Conservation (phyloP, 2,888 invertebrate genomes). For the Empis stercorea region DNA sequence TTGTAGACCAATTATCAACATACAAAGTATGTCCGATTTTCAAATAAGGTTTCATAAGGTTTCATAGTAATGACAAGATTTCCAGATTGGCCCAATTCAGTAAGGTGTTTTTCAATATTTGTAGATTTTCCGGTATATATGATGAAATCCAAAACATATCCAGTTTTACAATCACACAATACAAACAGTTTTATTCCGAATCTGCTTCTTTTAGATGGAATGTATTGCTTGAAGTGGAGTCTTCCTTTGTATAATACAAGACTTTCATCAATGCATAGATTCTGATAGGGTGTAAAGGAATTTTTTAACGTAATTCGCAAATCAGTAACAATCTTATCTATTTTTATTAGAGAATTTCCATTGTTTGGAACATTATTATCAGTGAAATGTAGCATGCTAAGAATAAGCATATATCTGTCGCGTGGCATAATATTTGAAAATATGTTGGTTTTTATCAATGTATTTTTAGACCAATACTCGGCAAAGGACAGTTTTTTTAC, state of each 20-base stretch:
- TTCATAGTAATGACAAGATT: not conserved
- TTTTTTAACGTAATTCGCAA: not conserved
- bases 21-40: not conserved
- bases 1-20: conserved; percentile 1
- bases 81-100: not conserved
- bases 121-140: not conserved
- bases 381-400: not conserved
- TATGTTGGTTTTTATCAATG: not conserved
- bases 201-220: not conserved
- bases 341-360: not conserved
- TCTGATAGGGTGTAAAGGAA: not conserved
- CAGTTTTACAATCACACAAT: not conserved
- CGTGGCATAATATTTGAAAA: not conserved
- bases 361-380: not conserved
- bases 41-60: not conserved
- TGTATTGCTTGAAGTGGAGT: not conserved
- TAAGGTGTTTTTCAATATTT: not conserved
- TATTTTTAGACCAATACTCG: not conserved
- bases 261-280: not conserved
- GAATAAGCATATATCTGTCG: not conserved
- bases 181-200: not conserved
- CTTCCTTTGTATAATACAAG: not conserved
- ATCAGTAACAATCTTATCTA: too few relatives aligned
- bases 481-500: too few relatives aligned
- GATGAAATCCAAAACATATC: too few relatives aligned